Conservation (phyloP, 1,140 invertebrate species). For the Glossosoma conforme region DNA sequence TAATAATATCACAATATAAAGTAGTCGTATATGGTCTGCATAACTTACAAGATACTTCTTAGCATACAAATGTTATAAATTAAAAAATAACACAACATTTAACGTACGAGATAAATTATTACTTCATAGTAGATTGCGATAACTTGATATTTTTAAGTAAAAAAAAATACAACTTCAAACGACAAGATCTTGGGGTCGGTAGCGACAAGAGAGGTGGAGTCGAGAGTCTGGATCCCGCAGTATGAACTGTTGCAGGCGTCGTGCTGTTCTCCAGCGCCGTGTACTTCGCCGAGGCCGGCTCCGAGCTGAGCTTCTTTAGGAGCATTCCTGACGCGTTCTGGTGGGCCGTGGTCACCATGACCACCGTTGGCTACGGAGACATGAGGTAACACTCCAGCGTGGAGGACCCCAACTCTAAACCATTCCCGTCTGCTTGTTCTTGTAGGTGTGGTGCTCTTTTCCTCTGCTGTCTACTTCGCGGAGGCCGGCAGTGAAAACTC, state of each 20-base stretch:
- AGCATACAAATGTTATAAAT: no score
- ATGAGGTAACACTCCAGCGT: constrained; percentile 75
- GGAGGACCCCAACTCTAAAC: constrained; percentile 21
- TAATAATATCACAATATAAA: no score
- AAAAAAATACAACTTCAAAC: no score
- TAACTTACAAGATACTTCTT: no score
- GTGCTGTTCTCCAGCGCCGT: constrained; percentile 97
- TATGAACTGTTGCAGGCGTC: constrained; percentile 70
- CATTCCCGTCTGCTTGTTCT: constrained; percentile 49
- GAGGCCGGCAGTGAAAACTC: constrained; percentile 96
- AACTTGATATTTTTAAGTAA: no score
- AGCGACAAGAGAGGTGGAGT: no score
- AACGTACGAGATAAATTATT: no score
- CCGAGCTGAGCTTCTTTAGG: constrained; percentile 93
- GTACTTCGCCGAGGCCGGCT: constrained; percentile 97
- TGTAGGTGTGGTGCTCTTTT: constrained; percentile 97
- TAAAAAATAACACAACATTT: no score
- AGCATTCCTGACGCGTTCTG: constrained; percentile 96
- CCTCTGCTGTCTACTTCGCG: constrained; percentile 98
- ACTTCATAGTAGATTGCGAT: no score
- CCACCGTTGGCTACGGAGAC: constrained; percentile 96
- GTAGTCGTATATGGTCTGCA: no score
- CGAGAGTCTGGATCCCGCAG: no score
- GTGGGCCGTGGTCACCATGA: constrained; percentile 93
- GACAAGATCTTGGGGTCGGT: no score